phyloP scores from a whole-genome alignment of 2,797 vertebrate genomes.

The Hafferia zeledoni region DNA sequence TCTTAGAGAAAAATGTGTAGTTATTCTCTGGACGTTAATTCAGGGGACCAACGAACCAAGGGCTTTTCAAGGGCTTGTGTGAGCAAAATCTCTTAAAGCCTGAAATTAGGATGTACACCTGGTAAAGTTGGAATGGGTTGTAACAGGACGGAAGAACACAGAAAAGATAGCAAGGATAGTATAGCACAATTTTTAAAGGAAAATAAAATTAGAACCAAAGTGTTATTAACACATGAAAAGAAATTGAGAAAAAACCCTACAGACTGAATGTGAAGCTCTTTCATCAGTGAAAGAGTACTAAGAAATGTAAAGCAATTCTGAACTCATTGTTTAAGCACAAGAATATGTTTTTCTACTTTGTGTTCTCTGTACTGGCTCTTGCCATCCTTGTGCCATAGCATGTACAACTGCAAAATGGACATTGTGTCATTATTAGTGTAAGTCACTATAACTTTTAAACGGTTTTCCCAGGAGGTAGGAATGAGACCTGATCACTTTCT shows the following conservation, averaged over 20 bases:
- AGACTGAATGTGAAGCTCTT: background rate
- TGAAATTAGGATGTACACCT: no score
- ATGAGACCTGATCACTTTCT: background rate
- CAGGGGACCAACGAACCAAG: no score
- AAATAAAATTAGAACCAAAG: background rate
- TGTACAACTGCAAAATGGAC: background rate
- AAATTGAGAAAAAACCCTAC: fast-evolving
- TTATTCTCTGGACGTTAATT: no score
- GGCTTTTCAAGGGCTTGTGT: no score
- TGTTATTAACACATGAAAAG: background rate
- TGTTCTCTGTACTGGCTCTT: background rate
- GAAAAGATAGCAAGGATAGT: background rate
- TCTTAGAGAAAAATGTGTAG: no score
- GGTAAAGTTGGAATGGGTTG: no score
- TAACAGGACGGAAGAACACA: background rate
- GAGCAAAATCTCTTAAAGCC: no score
- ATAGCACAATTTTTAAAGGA: background rate
- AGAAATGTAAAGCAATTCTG: background rate
- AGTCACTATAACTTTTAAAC: conserved; percentile 35
- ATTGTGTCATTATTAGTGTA: background rate
- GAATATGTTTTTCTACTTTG: background rate
- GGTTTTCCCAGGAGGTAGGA: conserved; percentile 60
- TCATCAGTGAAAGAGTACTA: background rate
- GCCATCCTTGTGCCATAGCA: background rate
- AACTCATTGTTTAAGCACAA: background rate